Conservation (phyloP, 2,888 invertebrate species). For the Phengaris alcon region DNA sequence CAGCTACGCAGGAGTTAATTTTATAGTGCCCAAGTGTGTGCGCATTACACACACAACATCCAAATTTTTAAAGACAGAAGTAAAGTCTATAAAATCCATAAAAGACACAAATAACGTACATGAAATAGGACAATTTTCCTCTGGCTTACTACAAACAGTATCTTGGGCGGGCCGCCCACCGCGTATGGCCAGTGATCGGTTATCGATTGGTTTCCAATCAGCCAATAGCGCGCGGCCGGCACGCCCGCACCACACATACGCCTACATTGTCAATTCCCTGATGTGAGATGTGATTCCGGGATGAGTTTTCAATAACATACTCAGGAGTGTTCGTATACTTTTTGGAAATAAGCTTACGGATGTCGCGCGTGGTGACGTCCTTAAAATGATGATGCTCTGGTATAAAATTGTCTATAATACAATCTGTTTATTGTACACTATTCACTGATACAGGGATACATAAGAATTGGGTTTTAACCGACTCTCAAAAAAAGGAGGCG, state of each 20-base stretch:
- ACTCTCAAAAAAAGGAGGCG: no score
- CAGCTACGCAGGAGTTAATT: no score
- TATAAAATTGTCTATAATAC: no score
- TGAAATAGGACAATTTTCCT: background rate
- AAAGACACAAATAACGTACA: background rate
- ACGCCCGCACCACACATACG: slow-evolving; percentile 67
- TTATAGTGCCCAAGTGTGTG: no score
- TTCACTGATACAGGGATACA: no score
- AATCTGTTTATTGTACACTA: no score
- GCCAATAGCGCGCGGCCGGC: slow-evolving; percentile 61
- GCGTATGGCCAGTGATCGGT: slow-evolving; percentile 58
- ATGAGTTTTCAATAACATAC: background rate
- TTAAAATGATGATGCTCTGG: no score
- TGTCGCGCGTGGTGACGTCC: no score
- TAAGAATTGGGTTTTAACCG: no score
- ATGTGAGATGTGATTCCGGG: no score
- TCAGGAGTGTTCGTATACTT: background rate
- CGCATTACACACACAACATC: no score
- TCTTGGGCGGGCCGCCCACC: slow-evolving; percentile 38
- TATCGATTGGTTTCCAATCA: slow-evolving; percentile 77
- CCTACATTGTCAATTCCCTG: slow-evolving; percentile 46
- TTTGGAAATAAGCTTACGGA: background rate
- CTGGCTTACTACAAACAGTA: background rate
- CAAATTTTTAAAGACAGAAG: no score
- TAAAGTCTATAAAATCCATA: background rate